Base-by-base conservation (phyloP, 2,113 vertebrate species). In the Prietella phreatophila region DNA sequence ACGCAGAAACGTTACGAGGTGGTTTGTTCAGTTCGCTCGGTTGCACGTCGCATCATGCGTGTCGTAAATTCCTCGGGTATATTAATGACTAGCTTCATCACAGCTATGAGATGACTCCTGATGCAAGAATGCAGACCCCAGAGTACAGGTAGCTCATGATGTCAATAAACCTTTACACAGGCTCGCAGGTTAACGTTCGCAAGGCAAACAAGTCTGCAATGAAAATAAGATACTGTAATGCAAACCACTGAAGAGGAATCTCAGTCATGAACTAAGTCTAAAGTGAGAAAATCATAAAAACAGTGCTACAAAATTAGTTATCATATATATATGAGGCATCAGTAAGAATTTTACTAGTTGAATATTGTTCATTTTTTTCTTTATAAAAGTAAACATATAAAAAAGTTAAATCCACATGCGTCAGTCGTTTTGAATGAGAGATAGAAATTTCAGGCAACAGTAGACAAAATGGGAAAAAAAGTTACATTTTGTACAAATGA, bases 71-170 rank as follows among this genome's bases (percentile, higher is more conserved):
- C 89, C 89, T 83, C 89, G 88, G 47, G 79, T 83, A 86, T 73
- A 60, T 91, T 94, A 95, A 95, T 93, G 92, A 93, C 92, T 83
- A 19, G 89, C 89, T 92, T 92, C 89, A 91, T 88, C 86, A 87
- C 89, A 89, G 91, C 71, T 53, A 75, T 47, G 14, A 85, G 27
- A 69, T 58, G 88, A 58, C 20, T 83, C 71, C 63, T n/a, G 80
- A 42, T 47, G 58, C 42, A 82, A 50, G 79, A 88, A 86, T 86
- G 80, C 81, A 50, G 30, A 63, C 58, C 25, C 79, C 20, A 58
- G 7, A 55, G 2, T 65, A 5, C 83, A 87, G 42, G 33, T n/a
- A 25, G 30, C 15, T 56, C 1, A 11, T 22, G 22, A 42, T 58
- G 22, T 22, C 9, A 58, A 19, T 10, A 19, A 55, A 53, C 27